Base-by-base conservation (phyloP, 2,113 vertebrate species). In the Datnioides undecimradiatus region DNA sequence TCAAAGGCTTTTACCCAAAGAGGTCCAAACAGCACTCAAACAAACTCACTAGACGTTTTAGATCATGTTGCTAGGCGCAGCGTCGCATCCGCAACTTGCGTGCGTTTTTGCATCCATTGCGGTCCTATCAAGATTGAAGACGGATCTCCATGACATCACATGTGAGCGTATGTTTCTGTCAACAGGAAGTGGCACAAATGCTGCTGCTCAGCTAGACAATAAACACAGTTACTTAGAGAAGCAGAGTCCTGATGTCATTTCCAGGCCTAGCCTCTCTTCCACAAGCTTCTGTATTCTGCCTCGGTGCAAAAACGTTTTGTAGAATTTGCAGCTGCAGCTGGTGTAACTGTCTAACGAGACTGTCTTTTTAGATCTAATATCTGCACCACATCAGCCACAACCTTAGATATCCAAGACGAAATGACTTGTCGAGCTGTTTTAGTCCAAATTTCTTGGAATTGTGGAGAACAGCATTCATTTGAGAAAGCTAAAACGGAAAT, bases 61-160 rank as follows among this genome's bases (percentile, higher is more conserved):
- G 34, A n/a, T 36, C 19, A n/a, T 58, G 21, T 58, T 33, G 52
- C 52, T 17, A 12, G 33, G 55, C 10, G 8, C 31, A 29, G 4
- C 14, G 13, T 58, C 33, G 38, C 33, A 31, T n/a, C 23, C 45
- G 41, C 34, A 60, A 69, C 34, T 41, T 27, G 23, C 13, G 45
- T 52, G 55, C 52, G 33, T 60, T 46, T 62, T 31, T 62, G 48
- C 21, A 43, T 66, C 49, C 41, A 25, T 34, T 45, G 31, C 57
- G 31, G 41, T 11, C 48, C 5, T 25, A 1, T 21, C 40, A 54
- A 63, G 64, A 75, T 69, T 62, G 63, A 70, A 81, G 46, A 21
- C 55, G 13, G 46, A 0, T 36, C 36, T 45, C n/a, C 45, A 17
- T 27, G 34, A 31, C 33, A 58, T 33, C 62, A 68, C 31, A 23